Evolutionary conservation across 2,113 vertebrate genomes (phyloP).

Genomic region (Clinocottus analis): DNA sequence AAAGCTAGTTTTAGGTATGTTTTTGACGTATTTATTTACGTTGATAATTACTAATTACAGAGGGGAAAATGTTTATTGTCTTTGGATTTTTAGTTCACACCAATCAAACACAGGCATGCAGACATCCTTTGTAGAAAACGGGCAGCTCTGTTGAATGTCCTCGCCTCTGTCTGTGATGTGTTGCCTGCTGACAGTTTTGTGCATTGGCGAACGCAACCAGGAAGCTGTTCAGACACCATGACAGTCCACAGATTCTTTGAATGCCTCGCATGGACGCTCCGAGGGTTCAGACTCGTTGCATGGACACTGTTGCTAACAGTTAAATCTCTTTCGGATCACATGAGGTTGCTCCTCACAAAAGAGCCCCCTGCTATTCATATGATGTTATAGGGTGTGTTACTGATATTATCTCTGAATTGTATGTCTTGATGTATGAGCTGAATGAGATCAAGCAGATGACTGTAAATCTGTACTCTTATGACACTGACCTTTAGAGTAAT

Average conservation of each 20-base stretch:
- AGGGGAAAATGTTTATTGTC: constrained; percentile 29
- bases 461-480: constrained; percentile 46
- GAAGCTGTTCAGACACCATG: constrained; percentile 62
- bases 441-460: constrained; percentile 29
- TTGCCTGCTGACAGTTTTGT: constrained; percentile 68
- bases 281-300: constrained; percentile 54
- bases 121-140: constrained; percentile 50
- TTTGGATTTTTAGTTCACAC: constrained; percentile 24
- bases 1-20: neutral
- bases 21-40: constrained; percentile 13
- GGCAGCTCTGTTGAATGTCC: constrained; percentile 53
- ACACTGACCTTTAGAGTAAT: constrained; percentile 46
- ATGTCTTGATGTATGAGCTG: constrained; percentile 37
- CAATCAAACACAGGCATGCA: constrained; percentile 53
- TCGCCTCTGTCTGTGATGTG: constrained; percentile 48
- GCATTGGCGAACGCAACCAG: constrained; percentile 46
- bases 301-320: constrained; percentile 58
- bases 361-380: constrained; percentile 39
- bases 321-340: constrained; percentile 50
- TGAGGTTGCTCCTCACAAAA: constrained; percentile 37
- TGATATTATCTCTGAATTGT: constrained; percentile 34
- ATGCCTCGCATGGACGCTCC: constrained; percentile 63
- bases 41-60: constrained; percentile 25
- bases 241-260: constrained; percentile 70
- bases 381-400: neutral